Percentiles rank a stretch among this genome's conserved stretches.
Conservation (phyloP, 2,797 vertebrate genomes). For the Sebastes ruberrimus region DNA sequence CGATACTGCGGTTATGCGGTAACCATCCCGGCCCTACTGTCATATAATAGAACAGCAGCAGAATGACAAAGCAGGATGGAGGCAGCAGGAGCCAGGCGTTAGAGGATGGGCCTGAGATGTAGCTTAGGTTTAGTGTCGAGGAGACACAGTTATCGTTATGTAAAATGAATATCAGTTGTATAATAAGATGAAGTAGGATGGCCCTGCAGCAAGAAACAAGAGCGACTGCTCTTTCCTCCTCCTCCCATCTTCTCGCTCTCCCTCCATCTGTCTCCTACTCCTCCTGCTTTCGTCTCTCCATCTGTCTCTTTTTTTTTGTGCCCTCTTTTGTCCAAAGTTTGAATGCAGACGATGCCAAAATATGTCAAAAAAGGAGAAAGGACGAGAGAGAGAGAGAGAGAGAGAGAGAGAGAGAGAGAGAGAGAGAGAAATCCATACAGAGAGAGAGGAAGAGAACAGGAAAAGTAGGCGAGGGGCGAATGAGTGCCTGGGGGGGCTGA, state of each 20-base stretch:
- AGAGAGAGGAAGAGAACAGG: background rate
- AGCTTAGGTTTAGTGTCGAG: slow-evolving; percentile 52
- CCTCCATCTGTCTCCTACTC: slow-evolving; percentile 74
- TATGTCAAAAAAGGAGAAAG: slow-evolving; percentile 54
- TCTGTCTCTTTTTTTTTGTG: slow-evolving; percentile 68
- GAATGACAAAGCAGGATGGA: slow-evolving; percentile 49
- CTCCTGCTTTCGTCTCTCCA: slow-evolving; percentile 70
- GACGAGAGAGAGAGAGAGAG: slow-evolving; percentile 4
- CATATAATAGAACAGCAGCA: slow-evolving; percentile 44
- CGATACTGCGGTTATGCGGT: slow-evolving; percentile 8
- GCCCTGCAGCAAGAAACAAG: slow-evolving; percentile 77
- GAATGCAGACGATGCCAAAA: slow-evolving; percentile 58
- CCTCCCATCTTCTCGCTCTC: slow-evolving; percentile 71
- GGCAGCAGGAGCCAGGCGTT: slow-evolving; percentile 19
- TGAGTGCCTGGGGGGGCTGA: slow-evolving; percentile 16
- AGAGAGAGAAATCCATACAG: background rate
- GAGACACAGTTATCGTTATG: slow-evolving; percentile 61
- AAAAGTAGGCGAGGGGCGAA: slow-evolving; percentile 61
- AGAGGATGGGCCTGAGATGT: slow-evolving; percentile 7
- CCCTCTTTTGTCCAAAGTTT: slow-evolving; percentile 75
- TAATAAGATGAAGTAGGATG: slow-evolving; percentile 77
- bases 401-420: background rate
- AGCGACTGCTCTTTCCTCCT: slow-evolving; percentile 73
- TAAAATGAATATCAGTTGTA: slow-evolving; percentile 77
- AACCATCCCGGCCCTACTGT: slow-evolving; percentile 27